Conservation (phyloP, 2,888 invertebrate genomes). For the Catocala fraxini region DNA sequence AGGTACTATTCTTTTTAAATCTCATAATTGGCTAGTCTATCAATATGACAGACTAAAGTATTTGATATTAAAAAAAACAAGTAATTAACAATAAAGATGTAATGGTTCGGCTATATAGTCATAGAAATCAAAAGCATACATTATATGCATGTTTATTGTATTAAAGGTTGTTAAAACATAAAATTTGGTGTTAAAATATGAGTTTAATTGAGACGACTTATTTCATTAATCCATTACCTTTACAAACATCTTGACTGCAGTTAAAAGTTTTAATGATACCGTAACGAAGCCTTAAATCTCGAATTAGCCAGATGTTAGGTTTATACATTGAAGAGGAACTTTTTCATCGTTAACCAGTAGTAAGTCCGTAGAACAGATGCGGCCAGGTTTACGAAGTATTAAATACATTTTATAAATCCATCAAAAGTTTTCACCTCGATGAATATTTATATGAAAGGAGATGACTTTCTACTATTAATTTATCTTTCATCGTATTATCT, state of each 20-base stretch:
- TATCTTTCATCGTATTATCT: slow-evolving; percentile 35
- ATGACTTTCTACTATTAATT: slow-evolving; percentile 53
- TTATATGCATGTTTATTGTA: no score
- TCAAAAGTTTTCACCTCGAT: slow-evolving; percentile 71
- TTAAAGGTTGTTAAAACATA: no score
- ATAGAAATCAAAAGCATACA: no score
- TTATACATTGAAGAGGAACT: slow-evolving; percentile 53
- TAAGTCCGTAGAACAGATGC: slow-evolving; percentile 65
- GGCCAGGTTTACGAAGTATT: slow-evolving; percentile 64
- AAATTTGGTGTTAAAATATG: no score
- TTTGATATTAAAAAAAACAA: no score
- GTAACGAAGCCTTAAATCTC: slow-evolving; percentile 25
- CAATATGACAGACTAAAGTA: no score
- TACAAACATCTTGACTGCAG: slow-evolving; percentile 21
- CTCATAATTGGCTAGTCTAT: no score
- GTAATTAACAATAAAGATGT: no score
- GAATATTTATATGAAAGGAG: slow-evolving; percentile 66
- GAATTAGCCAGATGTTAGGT: slow-evolving; percentile 33
- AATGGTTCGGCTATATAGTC: no score
- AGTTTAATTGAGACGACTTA: background rate
- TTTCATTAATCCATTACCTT: slow-evolving; percentile 26
- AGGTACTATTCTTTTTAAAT: no score
- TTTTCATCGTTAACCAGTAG: slow-evolving; percentile 52
- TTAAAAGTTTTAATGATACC: slow-evolving; percentile 36
- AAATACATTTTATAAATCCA: slow-evolving; percentile 73